These are phyloP conservation scores for Enteromius radiatus DNA, from an alignment of 2,797 vertebrate species.

Conservation along the genomic window DNA sequence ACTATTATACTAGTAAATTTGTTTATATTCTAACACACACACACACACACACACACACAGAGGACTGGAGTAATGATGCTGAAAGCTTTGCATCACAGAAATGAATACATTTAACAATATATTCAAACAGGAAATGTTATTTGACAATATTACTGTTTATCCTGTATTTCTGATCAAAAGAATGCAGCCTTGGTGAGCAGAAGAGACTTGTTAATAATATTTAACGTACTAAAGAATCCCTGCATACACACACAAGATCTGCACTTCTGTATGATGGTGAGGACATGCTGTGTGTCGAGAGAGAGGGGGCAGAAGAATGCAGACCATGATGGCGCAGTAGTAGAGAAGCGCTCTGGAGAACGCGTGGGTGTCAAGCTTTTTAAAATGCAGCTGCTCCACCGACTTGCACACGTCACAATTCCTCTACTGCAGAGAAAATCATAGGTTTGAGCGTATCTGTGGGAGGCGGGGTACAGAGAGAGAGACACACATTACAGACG, in stretches of 20 bases:
- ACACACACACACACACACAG: not conserved
- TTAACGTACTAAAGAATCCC: not conserved
- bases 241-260: not conserved
- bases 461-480: constrained; percentile 72
- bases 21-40: not conserved
- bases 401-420: constrained; percentile 78
- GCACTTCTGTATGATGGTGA: not conserved
- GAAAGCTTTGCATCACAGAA: not conserved
- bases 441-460: constrained; percentile 82
- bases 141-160: not conserved
- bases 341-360: constrained; percentile 73
- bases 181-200: not conserved
- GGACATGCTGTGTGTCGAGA: not conserved
- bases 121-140: not conserved
- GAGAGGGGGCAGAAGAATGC: constrained; percentile 62
- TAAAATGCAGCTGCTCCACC: constrained; percentile 85
- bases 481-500: constrained; percentile 71
- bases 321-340: constrained; percentile 69
- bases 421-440: constrained; percentile 84
- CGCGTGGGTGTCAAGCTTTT: constrained; percentile 82
- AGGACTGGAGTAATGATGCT: not conserved
- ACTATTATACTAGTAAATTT: not conserved
- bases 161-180: not conserved
- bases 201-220: not conserved
- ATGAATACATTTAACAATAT: not conserved